Base-by-base conservation (phyloP, 2,113 vertebrate genomes). In the Campylomormyrus tamandua region DNA sequence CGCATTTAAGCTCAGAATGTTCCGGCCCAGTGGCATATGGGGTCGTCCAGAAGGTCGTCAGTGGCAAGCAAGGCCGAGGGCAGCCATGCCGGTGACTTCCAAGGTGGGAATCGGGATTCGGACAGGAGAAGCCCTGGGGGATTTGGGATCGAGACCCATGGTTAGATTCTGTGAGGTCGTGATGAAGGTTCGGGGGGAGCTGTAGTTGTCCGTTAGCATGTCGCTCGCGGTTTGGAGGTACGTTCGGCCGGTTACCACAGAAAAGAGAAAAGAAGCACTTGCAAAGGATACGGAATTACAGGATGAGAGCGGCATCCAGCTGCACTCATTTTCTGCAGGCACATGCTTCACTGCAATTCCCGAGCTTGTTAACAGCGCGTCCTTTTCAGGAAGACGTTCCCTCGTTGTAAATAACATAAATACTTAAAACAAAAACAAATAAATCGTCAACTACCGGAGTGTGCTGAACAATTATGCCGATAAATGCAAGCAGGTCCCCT, bases 331-430 rank as follows among this genome's bases (percentile, higher is more conserved):
- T 74, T 74, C 66, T 27, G 10, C 27, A 70, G 9, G 3, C 21
- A 58, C 21, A 58, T 7, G 27, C 84, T 91, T 84, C 91, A 93
- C 21, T 58, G 8, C 90, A 93, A 94, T 96, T 95, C 94, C 95
- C 94, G 94, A 91, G 49, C 85, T 90, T 95, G 93, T 95, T 95
- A 95, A 95, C 58, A 45, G 3, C 66, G 87, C 2, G 13, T 50
- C 70, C 88, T 52, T 70, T 49, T 49, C 27, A 19, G 19, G 27
- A 24, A 53, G 35, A 80, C 21, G 3, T 83, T 50, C 66, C 15
- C n/a, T 88, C 39, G 3, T 35, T 80, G 27, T 24, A 58, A 66
- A 10, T 48, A 70, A 45, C 53, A 88, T 3, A 70, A 48, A 45
- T 88, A 88, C 39, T 13, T 70, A 46, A 27, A 70, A 5, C 1